Base-by-base conservation (phyloP, 2,797 vertebrate genomes). In the Hylomyscus alleni region DNA sequence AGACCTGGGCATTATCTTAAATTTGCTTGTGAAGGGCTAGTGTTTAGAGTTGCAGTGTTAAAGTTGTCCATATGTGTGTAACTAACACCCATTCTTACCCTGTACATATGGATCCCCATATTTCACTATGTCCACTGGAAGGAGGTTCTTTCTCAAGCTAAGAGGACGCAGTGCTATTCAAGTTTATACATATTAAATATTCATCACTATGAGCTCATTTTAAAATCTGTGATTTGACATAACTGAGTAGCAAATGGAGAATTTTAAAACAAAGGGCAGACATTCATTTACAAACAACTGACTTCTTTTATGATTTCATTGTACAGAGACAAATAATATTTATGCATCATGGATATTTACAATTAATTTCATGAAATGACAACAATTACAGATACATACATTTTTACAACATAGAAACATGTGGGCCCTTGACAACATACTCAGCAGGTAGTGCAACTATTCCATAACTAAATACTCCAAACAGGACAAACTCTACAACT, bases 391-490 rank as follows among this genome's bases (percentile, higher is more conserved):
- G 34, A 81, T 54, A 88, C 8, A 31, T 44, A 54, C 29, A 26
- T 7, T 60, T 72, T 77, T 11, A 22, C 22, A 76, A 20, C 69
- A 73, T 67, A 89, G 85, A n/a, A 29, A 13, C 9, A 58, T 44
- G 76, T 87, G 76, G 40, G 47, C 85, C 73, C 15, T 56, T 3
- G 3, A 24, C 31, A 67, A 50, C 6, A 50, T 31, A 31, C 56
- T 67, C 24, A 60, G 7, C 29, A 56, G 47, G 8, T 90, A 37
- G 81, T 20, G 52, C 19, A 90, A 92, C 13, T 82, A 78, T 65
- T 78, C 94, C 13, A 62, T 88, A 95, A 67, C 26, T 83, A n/a
- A 73, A 40, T 72, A 84, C 89, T 91, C 4, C 69, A 44, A 91
- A 29, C 3, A 87, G 26, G 50, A 94, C 76, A 11, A 73, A 4